Evolutionary conservation across 2,888 invertebrate genomes (phyloP), one percentile per base, ranked within the genome.

Genomic region (Drosophila quasianomalipes): DNA sequence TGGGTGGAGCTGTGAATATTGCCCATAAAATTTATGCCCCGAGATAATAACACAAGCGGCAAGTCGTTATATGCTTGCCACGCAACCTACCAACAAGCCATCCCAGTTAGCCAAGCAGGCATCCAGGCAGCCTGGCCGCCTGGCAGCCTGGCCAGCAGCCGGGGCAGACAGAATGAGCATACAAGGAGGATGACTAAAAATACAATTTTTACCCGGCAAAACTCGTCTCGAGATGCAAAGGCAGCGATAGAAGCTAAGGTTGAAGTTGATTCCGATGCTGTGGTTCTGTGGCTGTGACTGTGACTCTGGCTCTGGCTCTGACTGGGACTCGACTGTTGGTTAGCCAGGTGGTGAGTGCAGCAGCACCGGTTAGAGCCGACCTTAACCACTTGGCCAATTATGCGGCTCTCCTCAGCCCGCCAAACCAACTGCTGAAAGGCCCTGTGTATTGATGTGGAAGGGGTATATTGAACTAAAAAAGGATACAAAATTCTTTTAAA

Each of bases 1-100:
- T 91, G 91, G 91, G 91, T 92, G 91, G 92, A 91, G 92, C 82
- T 91, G 91, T 91, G 91, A 91, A 91, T 92, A 91, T 91, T 81
- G 90, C 79, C 85, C 81, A 83, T 85, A 82, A 87, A 91, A 87
- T 91, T 81, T 88, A 90, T 91, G 79, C 88, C 90, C 88, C 74
- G 74, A 88, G 82, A 88, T 88, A 90, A 91, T 90, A 89, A 88
- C 90, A 83, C 85, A 89, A 81, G 82, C 91, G 81, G 82, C 91
- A 89, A 83, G 88, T 88, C 90, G 87, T 88, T 88, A 89, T 88
- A 76, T 57, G 68, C 52, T 59, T 49, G 47, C 44, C 53, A 53
- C 47, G 70, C 79, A 57, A 51, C 28, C 55, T 35, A 19, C 55
- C 55, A 55, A 37, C 55, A 37, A 55, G 37, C 55, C 22, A 57